Evolutionary conservation across 2,888 invertebrate genomes (phyloP), one percentile per base, ranked within the genome.

Genomic region (Mesorhabditis belari): DNA sequence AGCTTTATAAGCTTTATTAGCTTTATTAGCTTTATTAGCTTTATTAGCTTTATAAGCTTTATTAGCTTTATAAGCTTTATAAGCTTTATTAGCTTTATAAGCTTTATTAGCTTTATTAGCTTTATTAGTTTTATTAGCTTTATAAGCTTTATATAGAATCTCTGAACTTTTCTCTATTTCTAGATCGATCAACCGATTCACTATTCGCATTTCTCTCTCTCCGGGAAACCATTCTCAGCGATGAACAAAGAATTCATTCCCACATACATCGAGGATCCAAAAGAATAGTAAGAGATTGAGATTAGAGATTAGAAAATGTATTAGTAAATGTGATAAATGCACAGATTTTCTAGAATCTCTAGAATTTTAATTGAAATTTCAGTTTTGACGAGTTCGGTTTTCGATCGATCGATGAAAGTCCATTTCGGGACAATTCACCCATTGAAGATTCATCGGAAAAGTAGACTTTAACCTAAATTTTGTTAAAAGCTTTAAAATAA

Each of bases 331-430:
- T n/a, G n/a, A n/a, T n/a, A n/a, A n/a, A n/a, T n/a, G n/a, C n/a
- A n/a, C n/a, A n/a, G n/a, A n/a, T n/a, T n/a, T n/a, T n/a, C n/a
- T n/a, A n/a, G n/a, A n/a, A n/a, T n/a, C n/a, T n/a, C n/a, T n/a
- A n/a, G n/a, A n/a, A n/a, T n/a, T n/a, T n/a, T n/a, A n/a, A n/a
- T 24, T 26, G 9, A 12, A n/a, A 17, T 55, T 70, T 55, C 60
- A 87, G 89, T 74, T 95, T 92, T 85, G 96, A 98, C 85, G 96
- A 96, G 83, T 95, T 96, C 85, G 96, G 96, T 2, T 96, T 95
- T 83, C 89, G 93, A 78, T 89, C 93, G 0, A 55, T 60, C 9
- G 67, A 68, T 19, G 12, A 35, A n/a, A 35, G n/a, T n/a, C 44
- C 44, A n/a, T 35, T 35, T 35, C 12, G n/a, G n/a, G 44, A 35